Conservation (phyloP, 2,888 invertebrate species). For the Cerastis leucographa region DNA sequence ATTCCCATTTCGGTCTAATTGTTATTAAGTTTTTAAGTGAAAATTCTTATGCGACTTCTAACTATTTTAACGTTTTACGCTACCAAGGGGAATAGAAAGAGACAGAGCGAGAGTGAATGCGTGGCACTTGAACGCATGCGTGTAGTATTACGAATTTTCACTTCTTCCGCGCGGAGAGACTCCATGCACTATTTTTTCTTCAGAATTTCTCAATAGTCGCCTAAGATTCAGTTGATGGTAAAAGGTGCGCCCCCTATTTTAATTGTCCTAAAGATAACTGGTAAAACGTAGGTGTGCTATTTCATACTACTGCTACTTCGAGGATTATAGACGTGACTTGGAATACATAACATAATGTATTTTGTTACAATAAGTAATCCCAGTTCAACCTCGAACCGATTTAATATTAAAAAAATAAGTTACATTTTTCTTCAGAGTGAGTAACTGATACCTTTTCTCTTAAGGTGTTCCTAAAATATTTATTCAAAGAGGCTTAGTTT, state of each 20-base stretch:
- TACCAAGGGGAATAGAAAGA: no score
- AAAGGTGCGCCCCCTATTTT: not conserved
- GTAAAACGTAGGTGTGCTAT: not conserved
- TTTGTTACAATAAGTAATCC: not conserved
- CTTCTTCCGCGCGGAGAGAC: no score
- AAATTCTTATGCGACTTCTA: no score
- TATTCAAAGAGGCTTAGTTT: not conserved
- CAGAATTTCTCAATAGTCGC: no score
- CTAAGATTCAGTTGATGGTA: no score
- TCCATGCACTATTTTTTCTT: no score
- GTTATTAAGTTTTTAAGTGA: no score
- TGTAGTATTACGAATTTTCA: no score
- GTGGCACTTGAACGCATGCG: no score
- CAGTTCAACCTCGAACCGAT: constrained; percentile 3
- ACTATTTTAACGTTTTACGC: no score
- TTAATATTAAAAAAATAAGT: constrained; percentile 5
- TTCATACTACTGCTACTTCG: not conserved
- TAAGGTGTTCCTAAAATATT: not conserved
- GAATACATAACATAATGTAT: not conserved
- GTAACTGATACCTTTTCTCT: constrained; percentile 14
- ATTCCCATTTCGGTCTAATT: no score
- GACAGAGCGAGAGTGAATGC: no score
- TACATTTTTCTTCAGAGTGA: not conserved
- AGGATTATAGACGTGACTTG: not conserved
- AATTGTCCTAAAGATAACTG: not conserved